Base-by-base conservation (phyloP, 2,888 invertebrate genomes). In the Meta bourneti region DNA sequence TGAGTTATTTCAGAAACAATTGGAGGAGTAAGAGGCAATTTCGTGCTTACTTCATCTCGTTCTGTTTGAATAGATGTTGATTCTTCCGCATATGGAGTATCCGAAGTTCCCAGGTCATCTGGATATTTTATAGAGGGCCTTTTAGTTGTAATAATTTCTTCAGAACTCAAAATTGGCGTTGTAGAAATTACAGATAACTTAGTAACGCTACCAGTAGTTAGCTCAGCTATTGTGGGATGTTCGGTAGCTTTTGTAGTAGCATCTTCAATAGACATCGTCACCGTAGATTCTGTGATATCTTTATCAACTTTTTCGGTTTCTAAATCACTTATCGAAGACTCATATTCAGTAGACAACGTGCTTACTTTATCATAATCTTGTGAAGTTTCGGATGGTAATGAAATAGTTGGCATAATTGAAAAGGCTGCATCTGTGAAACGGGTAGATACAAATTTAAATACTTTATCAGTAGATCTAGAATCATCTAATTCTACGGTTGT, bases 371-470 rank as follows among this genome's bases (percentile, higher is more conserved):
- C 34, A 34, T 34, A 34, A 4, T 61, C 61, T 61, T 61, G 11
- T 1, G 61, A 61, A 61, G 16, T 61, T 61, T 61, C 61, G 1
- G 61, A 61, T 61, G 9, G 8, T 16, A 61, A 16, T 16, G 61
- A 16, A 6, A 9, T 9, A 70, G 70, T 70, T n/a, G 61, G 61
- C 5, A 48, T 79, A n/a, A 61, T 71, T 34, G 70, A 86, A 61
- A 34, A 70, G 7, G 20, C 61, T 72, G 72, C n/a, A 51, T 91
- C 91, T 8, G 91, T 80, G 51, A 92, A 88, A n/a, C 91, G 78
- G 34, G 91, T 80, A 6, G 91, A 80, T n/a, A 92, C 91, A 61
- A 92, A 92, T 6, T 72, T 88, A n/a, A 92, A 92, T 52, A 92
- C 48, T 74, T 80, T 74, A 75, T 92, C 91, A 7, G 91, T 91